Conservation (phyloP, 2,888 invertebrate genomes). For the Scaptomyza reducta region DNA sequence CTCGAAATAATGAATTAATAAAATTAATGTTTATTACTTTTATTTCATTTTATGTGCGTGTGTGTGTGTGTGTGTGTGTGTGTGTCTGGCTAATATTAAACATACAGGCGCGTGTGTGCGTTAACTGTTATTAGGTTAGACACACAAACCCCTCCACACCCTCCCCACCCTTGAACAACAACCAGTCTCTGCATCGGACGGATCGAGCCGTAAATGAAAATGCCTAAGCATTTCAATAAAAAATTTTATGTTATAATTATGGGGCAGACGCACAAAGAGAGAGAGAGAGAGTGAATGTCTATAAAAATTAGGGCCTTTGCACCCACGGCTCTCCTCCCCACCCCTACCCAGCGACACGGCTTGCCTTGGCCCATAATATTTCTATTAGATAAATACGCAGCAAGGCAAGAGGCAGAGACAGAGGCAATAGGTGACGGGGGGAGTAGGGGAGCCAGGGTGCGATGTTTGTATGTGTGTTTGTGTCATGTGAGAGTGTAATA, state of each 20-base stretch:
- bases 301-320: constrained; percentile 57
- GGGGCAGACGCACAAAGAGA: constrained; percentile 21
- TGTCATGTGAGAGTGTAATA: constrained; percentile 71
- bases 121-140: constrained; percentile 45
- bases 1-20: background rate
- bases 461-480: constrained; percentile 23
- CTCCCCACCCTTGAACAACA: too few relatives aligned
- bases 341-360: background rate
- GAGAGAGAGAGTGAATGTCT: constrained; percentile 25
- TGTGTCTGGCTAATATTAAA: constrained; percentile 41
- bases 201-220: constrained; percentile 54
- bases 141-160: background rate
- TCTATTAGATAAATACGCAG: constrained; percentile 75
- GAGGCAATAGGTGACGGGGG: background rate
- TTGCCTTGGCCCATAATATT: constrained; percentile 61
- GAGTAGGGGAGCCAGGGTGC: background rate
- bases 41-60: background rate
- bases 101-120: constrained; percentile 32
- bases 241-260: constrained; percentile 70
- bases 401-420: background rate
- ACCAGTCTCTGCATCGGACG: background rate
- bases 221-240: constrained; percentile 67
- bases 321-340: background rate
- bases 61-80: background rate
- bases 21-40: constrained; percentile 1